These are phyloP conservation scores for Petrolisthes cinctipes DNA, from an alignment of 2,888 invertebrate genomes.

Conservation along the genomic window DNA sequence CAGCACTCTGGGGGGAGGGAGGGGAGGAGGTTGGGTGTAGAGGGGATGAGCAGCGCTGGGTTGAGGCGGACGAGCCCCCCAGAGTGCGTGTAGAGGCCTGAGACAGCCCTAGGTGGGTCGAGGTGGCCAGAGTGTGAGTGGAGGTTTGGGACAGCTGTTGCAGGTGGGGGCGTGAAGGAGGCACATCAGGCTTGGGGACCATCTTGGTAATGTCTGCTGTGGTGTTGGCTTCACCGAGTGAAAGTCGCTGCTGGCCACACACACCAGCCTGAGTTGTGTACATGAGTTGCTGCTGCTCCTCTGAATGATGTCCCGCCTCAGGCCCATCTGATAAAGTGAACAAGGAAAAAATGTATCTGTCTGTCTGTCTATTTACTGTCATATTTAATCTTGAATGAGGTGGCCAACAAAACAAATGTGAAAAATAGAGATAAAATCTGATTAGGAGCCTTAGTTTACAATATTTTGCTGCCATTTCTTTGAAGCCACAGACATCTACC, in stretches of 20 bases:
- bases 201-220: slow-evolving; percentile 1
- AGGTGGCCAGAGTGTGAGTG: slow-evolving; percentile 51
- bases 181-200: slow-evolving; percentile 20
- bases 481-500: too few species aligned
- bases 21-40: slow-evolving; percentile 44
- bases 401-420: too few species aligned
- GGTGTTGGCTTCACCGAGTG: not conserved
- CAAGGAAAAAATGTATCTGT: not conserved
- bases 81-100: slow-evolving; percentile 52
- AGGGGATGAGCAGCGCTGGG: slow-evolving; percentile 43
- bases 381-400: too few species aligned
- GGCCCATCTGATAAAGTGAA: slow-evolving; percentile 9
- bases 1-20: slow-evolving; percentile 42
- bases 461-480: too few species aligned
- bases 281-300: slow-evolving; percentile 54
- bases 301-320: slow-evolving; percentile 43
- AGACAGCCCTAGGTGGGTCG: slow-evolving; percentile 48
- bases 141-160: slow-evolving; percentile 56
- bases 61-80: slow-evolving; percentile 47
- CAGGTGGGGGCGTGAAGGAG: slow-evolving; percentile 34
- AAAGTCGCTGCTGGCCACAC: not conserved
- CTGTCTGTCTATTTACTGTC: too few species aligned
- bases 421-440: too few species aligned
- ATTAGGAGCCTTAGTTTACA: too few species aligned
- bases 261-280: slow-evolving; percentile 38